Conservation (phyloP, 2,113 vertebrate genomes). For the Mustelus asterias region DNA sequence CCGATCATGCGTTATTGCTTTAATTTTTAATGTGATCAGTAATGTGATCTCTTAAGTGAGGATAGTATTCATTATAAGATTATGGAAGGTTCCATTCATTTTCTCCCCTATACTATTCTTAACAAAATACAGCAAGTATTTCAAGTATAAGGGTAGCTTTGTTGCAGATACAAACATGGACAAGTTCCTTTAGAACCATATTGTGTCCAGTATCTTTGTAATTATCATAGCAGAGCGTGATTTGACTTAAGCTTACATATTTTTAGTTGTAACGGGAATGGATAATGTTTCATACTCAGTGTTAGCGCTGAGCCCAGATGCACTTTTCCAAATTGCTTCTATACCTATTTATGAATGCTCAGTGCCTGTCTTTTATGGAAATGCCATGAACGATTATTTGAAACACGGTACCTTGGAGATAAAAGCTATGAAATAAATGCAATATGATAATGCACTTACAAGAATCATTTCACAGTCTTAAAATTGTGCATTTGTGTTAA, state of each 20-base stretch:
- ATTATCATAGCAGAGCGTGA: background rate
- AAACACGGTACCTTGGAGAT: background rate
- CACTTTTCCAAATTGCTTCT: background rate
- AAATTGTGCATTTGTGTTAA: background rate
- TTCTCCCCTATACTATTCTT: background rate
- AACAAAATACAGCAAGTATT: background rate
- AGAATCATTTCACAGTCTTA: background rate
- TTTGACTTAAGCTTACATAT: background rate
- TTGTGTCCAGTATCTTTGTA: background rate
- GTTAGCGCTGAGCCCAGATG: background rate
- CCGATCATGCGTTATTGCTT: background rate
- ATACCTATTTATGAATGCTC: background rate
- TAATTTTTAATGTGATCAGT: background rate
- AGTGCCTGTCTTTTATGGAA: background rate
- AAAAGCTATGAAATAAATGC: background rate
- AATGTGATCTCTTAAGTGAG: background rate
- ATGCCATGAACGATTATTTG: background rate
- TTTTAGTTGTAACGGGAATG: background rate
- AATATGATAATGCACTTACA: background rate
- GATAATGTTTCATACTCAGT: background rate
- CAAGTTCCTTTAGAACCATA: background rate
- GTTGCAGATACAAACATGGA: background rate
- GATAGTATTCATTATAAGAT: background rate
- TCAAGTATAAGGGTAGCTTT: background rate
- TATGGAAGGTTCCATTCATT: background rate